Evolutionary conservation across 2,113 vertebrate species (phyloP).

Genomic region (Canis aureus): DNA sequence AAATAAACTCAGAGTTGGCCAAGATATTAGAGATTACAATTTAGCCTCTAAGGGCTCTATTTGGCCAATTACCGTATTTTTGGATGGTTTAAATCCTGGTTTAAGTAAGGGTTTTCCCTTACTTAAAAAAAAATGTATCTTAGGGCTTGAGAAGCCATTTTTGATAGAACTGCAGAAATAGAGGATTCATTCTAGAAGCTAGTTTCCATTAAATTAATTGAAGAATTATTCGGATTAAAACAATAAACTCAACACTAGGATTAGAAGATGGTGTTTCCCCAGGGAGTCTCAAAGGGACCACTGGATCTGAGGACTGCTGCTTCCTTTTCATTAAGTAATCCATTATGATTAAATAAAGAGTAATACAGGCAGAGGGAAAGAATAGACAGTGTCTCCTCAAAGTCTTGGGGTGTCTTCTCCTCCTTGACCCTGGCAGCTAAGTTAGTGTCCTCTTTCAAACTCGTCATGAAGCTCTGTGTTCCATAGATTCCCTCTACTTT

Average conservation of each 20-base stretch:
- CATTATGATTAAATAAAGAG: not conserved
- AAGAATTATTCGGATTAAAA: not conserved
- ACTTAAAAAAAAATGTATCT: not conserved
- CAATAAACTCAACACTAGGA: not conserved
- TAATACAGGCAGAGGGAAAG: not conserved
- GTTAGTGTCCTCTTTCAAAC: not conserved
- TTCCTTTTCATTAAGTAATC: not conserved
- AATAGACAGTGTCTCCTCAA: not conserved
- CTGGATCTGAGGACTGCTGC: not conserved
- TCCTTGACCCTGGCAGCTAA: not conserved
- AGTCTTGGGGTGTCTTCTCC: not conserved
- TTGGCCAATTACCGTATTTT: not conserved
- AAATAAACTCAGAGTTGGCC: not conserved
- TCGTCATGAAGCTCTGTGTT: not conserved
- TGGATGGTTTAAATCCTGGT: not conserved
- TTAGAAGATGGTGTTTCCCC: not conserved
- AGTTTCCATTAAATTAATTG: not conserved
- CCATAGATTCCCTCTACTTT: not conserved
- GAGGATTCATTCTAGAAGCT: not conserved
- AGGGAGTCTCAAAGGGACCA: not conserved
- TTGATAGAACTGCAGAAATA: not conserved
- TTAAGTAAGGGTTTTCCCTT: not conserved
- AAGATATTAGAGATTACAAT: not conserved
- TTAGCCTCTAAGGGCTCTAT: not conserved
- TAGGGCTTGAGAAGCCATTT: not conserved